A percentile compares a stretch with the other conserved stretches of the same genome.
Conservation (phyloP, 92 coral and sea anemone species). For the Palythoa grandiflora region DNA sequence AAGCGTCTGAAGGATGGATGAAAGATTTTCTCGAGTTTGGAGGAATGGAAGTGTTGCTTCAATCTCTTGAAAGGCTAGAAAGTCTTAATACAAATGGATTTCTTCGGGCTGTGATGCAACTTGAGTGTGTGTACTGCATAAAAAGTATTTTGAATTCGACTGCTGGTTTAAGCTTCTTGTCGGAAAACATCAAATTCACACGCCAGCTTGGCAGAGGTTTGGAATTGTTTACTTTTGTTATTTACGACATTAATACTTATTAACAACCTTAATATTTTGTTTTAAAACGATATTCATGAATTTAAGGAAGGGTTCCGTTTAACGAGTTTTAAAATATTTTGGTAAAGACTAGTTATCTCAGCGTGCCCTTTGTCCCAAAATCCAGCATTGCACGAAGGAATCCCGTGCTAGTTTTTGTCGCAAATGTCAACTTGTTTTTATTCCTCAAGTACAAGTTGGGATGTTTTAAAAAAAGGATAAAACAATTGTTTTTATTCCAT, state of each 20-base stretch:
- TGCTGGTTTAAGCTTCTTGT: constrained; percentile 80
- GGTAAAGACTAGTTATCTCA: too few species aligned
- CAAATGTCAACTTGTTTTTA: too few species aligned
- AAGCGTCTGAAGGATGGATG: constrained; percentile 79
- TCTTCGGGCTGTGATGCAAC: constrained; percentile 70
- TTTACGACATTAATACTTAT: not conserved
- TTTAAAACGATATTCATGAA: not conserved
- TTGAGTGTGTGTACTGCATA: constrained; percentile 85
- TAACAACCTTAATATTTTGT: not conserved
- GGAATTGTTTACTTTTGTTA: not conserved
- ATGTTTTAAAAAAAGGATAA: too few species aligned
- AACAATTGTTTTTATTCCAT: too few species aligned
- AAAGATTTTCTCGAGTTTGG: constrained; percentile 75
- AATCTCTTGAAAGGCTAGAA: constrained; percentile 77
- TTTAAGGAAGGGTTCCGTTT: too few species aligned
- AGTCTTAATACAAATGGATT: constrained; percentile 54
- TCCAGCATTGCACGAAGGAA: too few species aligned
- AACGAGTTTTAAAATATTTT: too few species aligned
- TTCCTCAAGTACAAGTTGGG: too few species aligned
- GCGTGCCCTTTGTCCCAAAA: too few species aligned
- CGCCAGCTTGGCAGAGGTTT: constrained; percentile 83
- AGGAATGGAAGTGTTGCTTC: constrained; percentile 81
- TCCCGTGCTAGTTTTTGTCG: too few species aligned
- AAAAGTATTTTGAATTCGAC: constrained; percentile 84
- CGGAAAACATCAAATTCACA: constrained; percentile 74